phyloP scores from a whole-genome alignment of 2,797 vertebrate species.

The Syndactyla subalaris region DNA sequence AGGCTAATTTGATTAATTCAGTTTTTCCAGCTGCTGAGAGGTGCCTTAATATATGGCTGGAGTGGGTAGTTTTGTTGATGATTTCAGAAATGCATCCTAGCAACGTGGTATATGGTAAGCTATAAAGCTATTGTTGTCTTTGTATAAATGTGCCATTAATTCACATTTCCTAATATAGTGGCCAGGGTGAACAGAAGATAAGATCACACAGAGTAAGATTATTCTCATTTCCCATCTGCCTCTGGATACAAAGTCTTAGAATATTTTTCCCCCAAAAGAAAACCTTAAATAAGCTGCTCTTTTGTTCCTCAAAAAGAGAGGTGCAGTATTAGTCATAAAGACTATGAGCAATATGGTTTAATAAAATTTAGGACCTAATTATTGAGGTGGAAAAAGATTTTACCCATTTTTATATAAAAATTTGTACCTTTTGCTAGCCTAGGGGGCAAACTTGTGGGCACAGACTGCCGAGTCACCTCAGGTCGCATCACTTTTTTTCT shows the following conservation, averaged over 20 bases:
- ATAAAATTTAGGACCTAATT: not conserved
- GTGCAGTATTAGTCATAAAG: not conserved
- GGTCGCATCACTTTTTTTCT: not conserved
- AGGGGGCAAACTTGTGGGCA: not conserved
- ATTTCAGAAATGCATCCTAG: constrained; percentile 15
- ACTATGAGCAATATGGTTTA: not conserved
- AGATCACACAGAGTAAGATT: not conserved
- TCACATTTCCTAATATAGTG: not conserved
- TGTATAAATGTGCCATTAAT: not conserved
- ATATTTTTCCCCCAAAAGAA: rapidly evolving
- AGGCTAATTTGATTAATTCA: not conserved
- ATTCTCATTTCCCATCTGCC: not conserved
- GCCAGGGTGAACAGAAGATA: not conserved
- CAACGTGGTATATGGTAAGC: not conserved
- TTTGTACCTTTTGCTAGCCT: not conserved
- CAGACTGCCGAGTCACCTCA: not conserved
- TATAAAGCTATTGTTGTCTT: constrained; percentile 4
- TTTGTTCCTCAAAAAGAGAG: not conserved
- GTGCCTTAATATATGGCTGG: not conserved
- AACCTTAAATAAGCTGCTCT: not conserved
- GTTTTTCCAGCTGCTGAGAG: not conserved
- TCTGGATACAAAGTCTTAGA: not conserved
- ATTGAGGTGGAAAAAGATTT: not conserved
- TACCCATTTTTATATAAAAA: not conserved
- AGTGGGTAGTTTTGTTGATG: constrained; percentile 7